Evolutionary conservation across 2,888 invertebrate species (phyloP).

Genomic region (Drosophila ezoana): DNA sequence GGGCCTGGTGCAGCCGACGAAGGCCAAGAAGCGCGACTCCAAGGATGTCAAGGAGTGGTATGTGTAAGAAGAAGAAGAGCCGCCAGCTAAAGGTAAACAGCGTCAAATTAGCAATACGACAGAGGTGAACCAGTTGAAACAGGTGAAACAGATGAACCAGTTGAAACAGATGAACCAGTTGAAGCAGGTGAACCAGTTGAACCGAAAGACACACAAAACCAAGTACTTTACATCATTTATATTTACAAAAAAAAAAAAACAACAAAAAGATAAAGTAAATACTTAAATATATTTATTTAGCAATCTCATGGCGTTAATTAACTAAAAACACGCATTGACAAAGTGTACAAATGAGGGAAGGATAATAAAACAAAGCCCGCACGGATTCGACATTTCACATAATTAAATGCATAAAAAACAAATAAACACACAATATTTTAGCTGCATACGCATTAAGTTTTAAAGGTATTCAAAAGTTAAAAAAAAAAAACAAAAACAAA

Average conservation of each 20-base stretch:
- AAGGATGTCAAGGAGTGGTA: slow-evolving; percentile 99
- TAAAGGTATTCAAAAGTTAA: slow-evolving; percentile 41
- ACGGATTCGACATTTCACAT: slow-evolving; percentile 29
- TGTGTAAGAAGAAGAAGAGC: slow-evolving; percentile 87
- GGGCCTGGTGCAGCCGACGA: slow-evolving; percentile 85
- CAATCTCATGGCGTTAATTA: slow-evolving; percentile 52
- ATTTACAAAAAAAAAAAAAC: no score
- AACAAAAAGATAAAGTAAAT: slow-evolving; percentile 6
- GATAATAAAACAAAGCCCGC: slow-evolving; percentile 47
- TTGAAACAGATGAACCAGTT: no score
- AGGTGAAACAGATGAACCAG: no score
- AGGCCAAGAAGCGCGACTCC: slow-evolving; percentile 90
- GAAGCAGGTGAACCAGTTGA: slow-evolving; percentile 13
- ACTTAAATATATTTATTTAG: slow-evolving; percentile 44
- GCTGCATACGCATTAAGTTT: slow-evolving; percentile 57
- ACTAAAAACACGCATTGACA: slow-evolving; percentile 45
- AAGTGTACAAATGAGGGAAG: slow-evolving; percentile 51
- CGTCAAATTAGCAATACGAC: slow-evolving; percentile 82
- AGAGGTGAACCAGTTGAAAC: slow-evolving; percentile 15
- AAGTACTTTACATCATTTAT: not conserved
- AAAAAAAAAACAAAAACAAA: slow-evolving; percentile 13
- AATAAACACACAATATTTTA: slow-evolving; percentile 45
- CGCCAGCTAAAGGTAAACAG: slow-evolving; percentile 10
- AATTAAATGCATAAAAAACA: slow-evolving; percentile 3
- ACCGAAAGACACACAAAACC: not conserved